Evolutionary conservation across 2,888 invertebrate species (phyloP).

Genomic region (Sepiola atlantica): DNA sequence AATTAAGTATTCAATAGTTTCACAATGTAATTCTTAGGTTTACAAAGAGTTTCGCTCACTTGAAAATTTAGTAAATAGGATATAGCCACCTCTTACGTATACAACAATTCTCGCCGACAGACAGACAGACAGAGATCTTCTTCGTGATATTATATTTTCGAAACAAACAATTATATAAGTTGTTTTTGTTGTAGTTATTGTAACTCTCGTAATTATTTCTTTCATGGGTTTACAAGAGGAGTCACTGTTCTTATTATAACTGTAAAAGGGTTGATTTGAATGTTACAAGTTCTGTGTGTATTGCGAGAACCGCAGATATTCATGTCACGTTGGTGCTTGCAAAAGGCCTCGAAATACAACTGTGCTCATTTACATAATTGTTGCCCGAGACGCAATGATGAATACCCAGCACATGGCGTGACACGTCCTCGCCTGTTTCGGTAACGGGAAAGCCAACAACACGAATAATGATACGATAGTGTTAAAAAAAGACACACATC

Average conservation of each 20-base stretch:
- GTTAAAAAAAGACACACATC: background rate
- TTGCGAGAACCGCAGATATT: background rate
- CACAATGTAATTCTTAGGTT: no score
- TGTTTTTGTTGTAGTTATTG: no score
- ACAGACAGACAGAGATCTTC: no score
- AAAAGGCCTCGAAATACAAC: background rate
- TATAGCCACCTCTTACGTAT: no score
- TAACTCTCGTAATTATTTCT: background rate
- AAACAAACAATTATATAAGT: no score
- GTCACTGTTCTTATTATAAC: background rate
- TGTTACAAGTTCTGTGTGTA: background rate
- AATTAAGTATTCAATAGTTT: no score
- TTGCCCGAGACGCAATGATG: background rate
- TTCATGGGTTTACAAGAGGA: background rate
- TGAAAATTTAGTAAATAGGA: no score
- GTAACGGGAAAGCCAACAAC: background rate
- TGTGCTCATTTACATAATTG: conserved; percentile 1
- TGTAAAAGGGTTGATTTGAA: background rate
- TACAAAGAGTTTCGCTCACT: no score
- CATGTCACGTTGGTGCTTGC: conserved; percentile 8
- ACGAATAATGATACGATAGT: background rate
- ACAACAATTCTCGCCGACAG: no score
- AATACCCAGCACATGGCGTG: background rate
- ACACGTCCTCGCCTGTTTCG: background rate
- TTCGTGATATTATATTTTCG: no score